A percentile compares a stretch with the other conserved stretches of the same genome.
Evolutionary conservation across 2,797 vertebrate species (phyloP).

Genomic region (Prionace glauca): DNA sequence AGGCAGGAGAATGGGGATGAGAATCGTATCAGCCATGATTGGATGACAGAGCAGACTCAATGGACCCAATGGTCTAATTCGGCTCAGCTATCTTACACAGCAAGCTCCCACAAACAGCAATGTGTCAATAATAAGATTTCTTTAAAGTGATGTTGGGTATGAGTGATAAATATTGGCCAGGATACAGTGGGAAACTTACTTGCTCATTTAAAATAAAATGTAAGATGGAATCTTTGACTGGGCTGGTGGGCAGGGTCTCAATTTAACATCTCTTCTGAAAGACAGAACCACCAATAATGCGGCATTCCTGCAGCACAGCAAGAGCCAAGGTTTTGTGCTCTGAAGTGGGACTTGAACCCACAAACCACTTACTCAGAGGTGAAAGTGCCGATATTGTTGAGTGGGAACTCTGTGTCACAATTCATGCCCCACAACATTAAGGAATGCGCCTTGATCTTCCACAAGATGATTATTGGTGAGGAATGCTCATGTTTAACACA

Average conservation of each 20-base stretch:
- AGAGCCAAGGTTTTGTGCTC: neutral
- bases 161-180: neutral
- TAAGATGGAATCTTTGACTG: neutral
- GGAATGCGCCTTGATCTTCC: no score
- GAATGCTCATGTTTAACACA: neutral
- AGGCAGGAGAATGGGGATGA: no score
- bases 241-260: neutral
- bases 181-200: neutral
- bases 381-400: neutral
- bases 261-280: neutral
- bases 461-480: neutral
- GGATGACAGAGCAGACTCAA: no score
- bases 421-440: neutral
- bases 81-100: no score
- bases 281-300: neutral
- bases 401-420: neutral
- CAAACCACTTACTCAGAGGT: neutral
- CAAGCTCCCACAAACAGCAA: neutral
- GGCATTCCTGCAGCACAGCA: neutral
- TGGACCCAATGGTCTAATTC: no score
- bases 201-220: neutral
- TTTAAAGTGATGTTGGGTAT: neutral
- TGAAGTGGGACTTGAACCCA: neutral
- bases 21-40: no score
- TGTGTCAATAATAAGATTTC: neutral